Evolutionary conservation across 2,113 vertebrate species (phyloP), one percentile per base, ranked within the genome.

Genomic region (Phalacrocorax pelagicus): DNA sequence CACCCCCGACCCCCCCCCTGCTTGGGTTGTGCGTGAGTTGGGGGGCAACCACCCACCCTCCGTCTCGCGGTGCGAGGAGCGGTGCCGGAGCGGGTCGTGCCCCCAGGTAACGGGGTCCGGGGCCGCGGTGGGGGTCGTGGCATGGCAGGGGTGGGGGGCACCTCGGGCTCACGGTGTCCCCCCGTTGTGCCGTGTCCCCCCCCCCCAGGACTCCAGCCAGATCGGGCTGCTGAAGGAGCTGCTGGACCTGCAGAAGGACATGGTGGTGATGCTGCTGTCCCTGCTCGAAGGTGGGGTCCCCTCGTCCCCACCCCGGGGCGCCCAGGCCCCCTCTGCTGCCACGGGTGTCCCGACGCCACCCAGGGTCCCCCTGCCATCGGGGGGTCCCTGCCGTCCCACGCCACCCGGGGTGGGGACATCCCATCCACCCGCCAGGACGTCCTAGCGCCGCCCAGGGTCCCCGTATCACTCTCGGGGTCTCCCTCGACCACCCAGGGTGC

Each of bases 231-330:
- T 99, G 96, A 99, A 99, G 97, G 99, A 99, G 94, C 98, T 99
- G 71, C 95, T 99, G 96, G 99, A 99, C 78, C 98, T 99, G 19
- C 99, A 99, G 98, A 99, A 99, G 96, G 99, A 99, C 97, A 99
- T 99, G 99, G 99, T 99, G 49, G 99, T 99, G 88, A 99, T 99
- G 99, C 94, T 99, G 84, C 98, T 99, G 92, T 99, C 99, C 3
- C 98, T 99, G 8, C 98, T 99, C 27, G 99, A 99, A 98, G 99
- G 99, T 99, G 80, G 32, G 47, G 24, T 7, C 49, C 27, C 44
- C 42, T 15, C 19, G 30, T 21, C 15, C 71, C 19, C 29, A 17
- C 44, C 12, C 6, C 9, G 6, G 4, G n/a, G 13, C 12, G 10
- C 16, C 81, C 27, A 3, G 20, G 63, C 34, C 55, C 36, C n/a